Evolutionary conservation across 1,140 invertebrate species (phyloP).

Genomic region (Tetragonula clypearis): DNA sequence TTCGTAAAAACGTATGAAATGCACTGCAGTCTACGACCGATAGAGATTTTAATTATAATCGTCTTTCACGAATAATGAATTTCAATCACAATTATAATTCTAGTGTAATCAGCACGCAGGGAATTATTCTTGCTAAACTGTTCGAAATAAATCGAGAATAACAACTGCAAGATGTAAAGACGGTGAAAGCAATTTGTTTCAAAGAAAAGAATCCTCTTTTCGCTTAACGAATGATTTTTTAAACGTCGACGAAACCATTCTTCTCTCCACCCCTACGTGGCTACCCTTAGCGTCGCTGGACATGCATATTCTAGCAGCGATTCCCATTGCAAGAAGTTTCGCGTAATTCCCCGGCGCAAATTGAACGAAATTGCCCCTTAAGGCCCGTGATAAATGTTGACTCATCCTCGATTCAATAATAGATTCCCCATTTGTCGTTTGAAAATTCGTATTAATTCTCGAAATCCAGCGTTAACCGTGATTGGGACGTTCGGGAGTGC

Average conservation of each 20-base stretch:
- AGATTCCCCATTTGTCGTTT: neutral
- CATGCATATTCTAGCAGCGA: slow-evolving; percentile 26
- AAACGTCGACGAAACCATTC: neutral
- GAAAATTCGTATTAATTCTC: neutral
- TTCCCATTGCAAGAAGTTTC: slow-evolving; percentile 4
- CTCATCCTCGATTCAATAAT: too few species aligned
- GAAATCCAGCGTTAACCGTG: neutral
- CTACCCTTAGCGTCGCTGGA: neutral
- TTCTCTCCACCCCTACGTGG: too few species aligned
- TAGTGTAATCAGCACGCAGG: neutral
- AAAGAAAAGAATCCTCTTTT: neutral
- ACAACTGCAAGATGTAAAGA: neutral
- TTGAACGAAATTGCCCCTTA: slow-evolving; percentile 11
- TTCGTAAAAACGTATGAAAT: too few species aligned
- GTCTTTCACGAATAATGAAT: too few species aligned
- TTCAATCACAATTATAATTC: neutral
- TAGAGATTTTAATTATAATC: too few species aligned
- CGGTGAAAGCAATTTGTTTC: neutral
- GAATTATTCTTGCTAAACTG: neutral
- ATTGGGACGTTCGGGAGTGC: neutral
- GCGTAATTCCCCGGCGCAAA: slow-evolving; percentile 5
- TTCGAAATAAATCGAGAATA: neutral
- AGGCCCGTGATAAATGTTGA: neutral
- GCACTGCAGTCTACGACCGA: too few species aligned
- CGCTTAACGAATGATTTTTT: too few species aligned